These are phyloP conservation scores for Anagrus nilaparvatae DNA, from an alignment of 1,140 invertebrate species.

Conservation along the genomic window DNA sequence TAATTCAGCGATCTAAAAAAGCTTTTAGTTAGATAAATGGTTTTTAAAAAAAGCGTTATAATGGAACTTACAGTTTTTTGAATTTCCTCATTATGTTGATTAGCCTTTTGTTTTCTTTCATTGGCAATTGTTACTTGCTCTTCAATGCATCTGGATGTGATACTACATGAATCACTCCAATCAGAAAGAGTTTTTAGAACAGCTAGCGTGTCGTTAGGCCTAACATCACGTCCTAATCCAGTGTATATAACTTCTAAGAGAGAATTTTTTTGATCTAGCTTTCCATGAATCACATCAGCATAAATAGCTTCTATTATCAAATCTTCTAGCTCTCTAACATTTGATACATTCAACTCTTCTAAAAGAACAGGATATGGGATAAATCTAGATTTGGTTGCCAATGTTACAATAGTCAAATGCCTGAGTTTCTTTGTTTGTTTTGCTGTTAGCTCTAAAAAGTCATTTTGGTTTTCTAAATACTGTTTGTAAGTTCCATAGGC, in stretches of 20 bases:
- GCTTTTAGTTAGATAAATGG: no score
- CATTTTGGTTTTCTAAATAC: slow-evolving; percentile 65
- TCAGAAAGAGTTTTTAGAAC: slow-evolving; percentile 74
- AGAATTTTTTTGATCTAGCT: slow-evolving; percentile 90
- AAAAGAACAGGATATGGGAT: slow-evolving; percentile 81
- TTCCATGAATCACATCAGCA: slow-evolving; percentile 92
- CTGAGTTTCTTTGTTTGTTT: slow-evolving; percentile 83
- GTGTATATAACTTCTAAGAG: slow-evolving; percentile 90
- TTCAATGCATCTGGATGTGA: slow-evolving; percentile 79
- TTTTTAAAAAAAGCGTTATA: no score
- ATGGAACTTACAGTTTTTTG: slow-evolving; percentile 77
- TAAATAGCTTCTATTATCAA: slow-evolving; percentile 97
- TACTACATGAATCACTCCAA: slow-evolving; percentile 87
- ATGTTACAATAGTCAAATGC: slow-evolving; percentile 89
- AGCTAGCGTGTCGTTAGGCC: slow-evolving; percentile 62
- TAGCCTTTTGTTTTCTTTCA: slow-evolving; percentile 67
- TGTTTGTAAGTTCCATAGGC: slow-evolving; percentile 91
- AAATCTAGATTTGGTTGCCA: slow-evolving; percentile 84
- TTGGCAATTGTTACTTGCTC: slow-evolving; percentile 82
- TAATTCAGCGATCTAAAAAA: no score
- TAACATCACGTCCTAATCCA: slow-evolving; percentile 79
- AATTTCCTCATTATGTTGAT: slow-evolving; percentile 70
- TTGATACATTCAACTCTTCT: slow-evolving; percentile 81
- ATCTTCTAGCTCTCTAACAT: slow-evolving; percentile 90
- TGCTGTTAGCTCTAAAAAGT: slow-evolving; percentile 67